Evolutionary conservation across 2,113 vertebrate species (phyloP), one percentile per base, ranked within the genome.

Genomic region (Pseudorectes ferrugineus): DNA sequence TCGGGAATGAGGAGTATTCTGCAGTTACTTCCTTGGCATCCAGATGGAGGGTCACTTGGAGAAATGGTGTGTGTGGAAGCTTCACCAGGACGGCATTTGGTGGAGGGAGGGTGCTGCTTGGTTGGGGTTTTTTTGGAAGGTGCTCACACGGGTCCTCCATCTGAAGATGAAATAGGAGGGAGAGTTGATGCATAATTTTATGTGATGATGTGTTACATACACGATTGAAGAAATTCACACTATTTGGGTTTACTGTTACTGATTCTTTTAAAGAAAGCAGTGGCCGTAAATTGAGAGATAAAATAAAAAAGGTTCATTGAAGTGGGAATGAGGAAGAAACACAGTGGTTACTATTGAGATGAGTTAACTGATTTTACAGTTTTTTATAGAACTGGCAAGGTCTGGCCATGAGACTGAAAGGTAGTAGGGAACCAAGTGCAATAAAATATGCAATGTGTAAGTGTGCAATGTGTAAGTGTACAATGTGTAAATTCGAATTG

Each of bases 101-200:
- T 38, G 33, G 46, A 83, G 28, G 71, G 66, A 82, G 16, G 24
- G 12, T 72, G 36, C 57, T 82, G 58, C 19, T 72, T 55, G 43
- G 1, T 52, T 79, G 42, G 28, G 17, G 1, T 4, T 26, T 18
- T 72, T 57, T 54, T 66, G 25, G 24, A 65, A 72, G 67, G 28
- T 3, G 8, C 42, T 89, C 51, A 29, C 31, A 23, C 0, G 0
- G 16, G 21, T 81, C 14, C 12, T 31, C 7, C 2, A 8, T 57
- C 24, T 79, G n/a, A 90, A 76, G 66, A 28, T 61, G 16, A 57
- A 86, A 28, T 14, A 43, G 8, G 16, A 45, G 17, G 61, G n/a
- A 67, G 29, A 68, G 31, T 21, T 36, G 45, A 9, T 81, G 24
- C 4, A 31, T 72, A 8, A 10, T 76, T 72, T 72, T 65, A 10